Evolutionary conservation across 2,888 invertebrate species (phyloP), one percentile per base, ranked within the genome.

Genomic region (Slavum lentiscoides): DNA sequence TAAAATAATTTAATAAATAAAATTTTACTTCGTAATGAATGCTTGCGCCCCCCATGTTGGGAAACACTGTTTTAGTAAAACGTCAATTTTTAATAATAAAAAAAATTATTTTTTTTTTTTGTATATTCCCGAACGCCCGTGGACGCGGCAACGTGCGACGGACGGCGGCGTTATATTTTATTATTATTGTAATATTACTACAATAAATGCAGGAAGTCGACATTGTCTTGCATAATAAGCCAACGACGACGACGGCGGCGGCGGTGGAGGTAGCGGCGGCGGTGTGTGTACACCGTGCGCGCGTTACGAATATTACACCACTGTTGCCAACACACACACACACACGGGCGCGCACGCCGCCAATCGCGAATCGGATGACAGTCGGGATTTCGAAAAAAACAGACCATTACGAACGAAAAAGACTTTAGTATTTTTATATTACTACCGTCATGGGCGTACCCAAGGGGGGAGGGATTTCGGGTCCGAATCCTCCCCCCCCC

Each of bases 151-250:
- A 43, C 43, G 43, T 49, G 11, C 49, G 49, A 49, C 13, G 13
- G 3, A 43, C 49, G 49, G 13, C 43, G 21, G 55, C 39, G 39
- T 74, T 75, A 67, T 49, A 67, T 37, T 30, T 30, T 30, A 30
- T 30, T 30, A 30, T 30, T 7, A 49, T 67, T 55, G 19, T 68
- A 58, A 76, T 21, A 49, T 53, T 74, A 76, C n/a, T n/a, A n/a
- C n/a, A n/a, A n/a, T 68, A 69, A 77, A 70, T 70, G 55, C 80
- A 80, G 80, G 80, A 80, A 80, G 80, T 80, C 80, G 69, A 80
- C 70, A 80, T 80, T 80, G 80, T 80, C 80, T 80, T 80, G 80
- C 80, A 80, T 80, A 80, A 80, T 80, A 80, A 80, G 70, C 80
- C 64, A 72, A 64, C 70, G 70, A 19, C 39, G 55, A 21, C 21